These are phyloP conservation scores for Odontocolon sp. DNA, from an alignment of 2,888 invertebrate species.

Conservation along the genomic window DNA sequence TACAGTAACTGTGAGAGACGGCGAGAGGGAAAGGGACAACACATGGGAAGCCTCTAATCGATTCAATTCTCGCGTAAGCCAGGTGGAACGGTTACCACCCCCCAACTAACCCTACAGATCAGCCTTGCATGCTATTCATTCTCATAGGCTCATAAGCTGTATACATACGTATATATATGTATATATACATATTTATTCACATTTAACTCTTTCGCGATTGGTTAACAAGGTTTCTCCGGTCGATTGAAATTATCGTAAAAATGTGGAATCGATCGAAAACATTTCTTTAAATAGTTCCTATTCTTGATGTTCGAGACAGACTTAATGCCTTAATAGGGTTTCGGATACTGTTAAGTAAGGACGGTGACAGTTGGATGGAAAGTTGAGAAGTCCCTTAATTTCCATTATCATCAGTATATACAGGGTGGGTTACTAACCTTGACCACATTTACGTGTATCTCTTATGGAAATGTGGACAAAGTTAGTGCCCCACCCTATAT, in stretches of 20 bases:
- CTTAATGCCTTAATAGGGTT: no score
- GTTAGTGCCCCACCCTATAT: no score
- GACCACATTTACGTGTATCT: no score
- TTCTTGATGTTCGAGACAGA: no score
- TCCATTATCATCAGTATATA: no score
- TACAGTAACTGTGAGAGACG: no score
- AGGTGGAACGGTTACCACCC: constrained; percentile 68
- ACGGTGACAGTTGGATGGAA: no score
- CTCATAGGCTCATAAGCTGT: constrained; percentile 42
- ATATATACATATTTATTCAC: not conserved
- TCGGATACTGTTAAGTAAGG: no score
- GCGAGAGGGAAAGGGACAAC: not conserved
- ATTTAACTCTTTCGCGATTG: not conserved
- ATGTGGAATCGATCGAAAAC: not conserved
- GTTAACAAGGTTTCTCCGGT: not conserved
- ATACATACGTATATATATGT: constrained; percentile 15
- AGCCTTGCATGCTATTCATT: constrained; percentile 43
- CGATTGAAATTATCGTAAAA: not conserved
- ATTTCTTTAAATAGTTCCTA: not conserved
- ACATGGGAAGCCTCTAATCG: constrained; percentile 63
- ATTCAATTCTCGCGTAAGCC: constrained; percentile 69
- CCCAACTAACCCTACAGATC: not conserved
- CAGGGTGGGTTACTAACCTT: no score
- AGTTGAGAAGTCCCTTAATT: no score
- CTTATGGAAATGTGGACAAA: no score